Base-by-base conservation (phyloP, 2,113 vertebrate genomes). In the Calidris pugnax region DNA sequence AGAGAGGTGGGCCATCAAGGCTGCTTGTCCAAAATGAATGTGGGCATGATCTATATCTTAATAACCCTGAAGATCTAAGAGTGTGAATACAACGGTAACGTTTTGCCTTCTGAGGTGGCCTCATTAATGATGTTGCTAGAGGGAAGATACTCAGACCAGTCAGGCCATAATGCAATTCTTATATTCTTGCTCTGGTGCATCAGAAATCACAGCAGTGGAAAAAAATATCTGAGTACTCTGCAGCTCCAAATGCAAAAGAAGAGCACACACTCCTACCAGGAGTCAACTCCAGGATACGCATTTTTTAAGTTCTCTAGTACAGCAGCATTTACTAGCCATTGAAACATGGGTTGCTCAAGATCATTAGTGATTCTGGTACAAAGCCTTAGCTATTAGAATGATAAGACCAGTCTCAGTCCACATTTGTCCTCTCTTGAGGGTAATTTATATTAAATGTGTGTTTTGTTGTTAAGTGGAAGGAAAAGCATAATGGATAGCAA, bases 401-500 rank as follows among this genome's bases (percentile, higher is more conserved):
- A 64, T 62, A 93, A 95, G 35, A 41, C 39, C 28, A 75, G 50
- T 73, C 93, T 68, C 14, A 59, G 32, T 92, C 20, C 55, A 82
- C 17, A 51, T 78, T 90, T 97, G 5, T 59, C 33, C 43, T 90
- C 55, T 87, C 9, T 28, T 72, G 69, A 89, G 26, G 10, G 37
- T 62, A 95, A 95, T 87, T 97, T 95, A 60, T 35, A 64, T 87
- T 87, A 94, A 90, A 92, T 85, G 3, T 59, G 43, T 21, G 7
- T 48, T 93, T 90, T 67, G 51, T 85, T 84, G 27, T 88, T 87
- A 95, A 90, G 27, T 74, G 73, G 89, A 19, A 80, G 51, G 45
- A 81, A 87, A 68, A 81, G 4, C 5, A 3, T 82, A 50, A 85
- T 56, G 66, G 48, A 48, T 32, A 91, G 26, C 30, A 72, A 66